These are phyloP conservation scores for Onchidella celtica DNA, from an alignment of 2,888 invertebrate species.

Conservation along the genomic window DNA sequence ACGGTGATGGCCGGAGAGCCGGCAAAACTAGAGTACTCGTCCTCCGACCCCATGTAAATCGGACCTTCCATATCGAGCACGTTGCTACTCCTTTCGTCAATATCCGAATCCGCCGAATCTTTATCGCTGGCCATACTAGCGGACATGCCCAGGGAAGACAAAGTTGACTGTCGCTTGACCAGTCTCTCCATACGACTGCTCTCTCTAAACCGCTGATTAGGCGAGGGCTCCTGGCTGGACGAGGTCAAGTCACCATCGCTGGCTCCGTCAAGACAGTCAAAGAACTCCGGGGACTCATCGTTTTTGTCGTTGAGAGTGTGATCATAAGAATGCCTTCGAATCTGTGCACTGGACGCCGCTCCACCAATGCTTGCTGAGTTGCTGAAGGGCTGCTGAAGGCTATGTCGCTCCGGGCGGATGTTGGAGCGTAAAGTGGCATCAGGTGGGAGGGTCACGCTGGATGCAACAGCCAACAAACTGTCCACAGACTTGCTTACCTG, in stretches of 20 bases:
- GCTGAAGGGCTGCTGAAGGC: conserved; percentile 25
- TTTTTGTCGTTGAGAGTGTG: conserved; percentile 20
- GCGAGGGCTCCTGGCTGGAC: conserved; percentile 47
- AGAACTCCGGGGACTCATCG: conserved; percentile 29
- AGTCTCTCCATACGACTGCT: neutral
- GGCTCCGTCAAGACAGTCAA: conserved; percentile 29
- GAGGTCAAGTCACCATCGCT: conserved; percentile 39
- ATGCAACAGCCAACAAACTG: conserved; percentile 55
- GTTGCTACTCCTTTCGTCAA: conserved; percentile 38
- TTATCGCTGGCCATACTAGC: conserved; percentile 52
- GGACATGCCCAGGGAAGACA: conserved; percentile 51
- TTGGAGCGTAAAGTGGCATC: conserved; percentile 31
- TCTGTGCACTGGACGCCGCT: conserved; percentile 3
- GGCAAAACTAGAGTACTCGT: conserved; percentile 14
- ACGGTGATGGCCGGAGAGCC: conserved; percentile 34
- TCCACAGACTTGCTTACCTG: conserved; percentile 57
- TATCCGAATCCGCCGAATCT: conserved; percentile 52
- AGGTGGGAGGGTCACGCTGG: conserved; percentile 54
- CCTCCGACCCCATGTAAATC: neutral
- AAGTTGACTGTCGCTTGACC: conserved; percentile 40
- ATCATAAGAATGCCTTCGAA: conserved; percentile 52
- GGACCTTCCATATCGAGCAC: conserved; percentile 15
- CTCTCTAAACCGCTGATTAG: neutral
- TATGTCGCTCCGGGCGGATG: conserved; percentile 14
- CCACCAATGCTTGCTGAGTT: neutral